A percentile compares a stretch with the other conserved stretches of the same genome.
phyloP scores from a whole-genome alignment of 2,113 vertebrate species.

The Otocyon megalotis region DNA sequence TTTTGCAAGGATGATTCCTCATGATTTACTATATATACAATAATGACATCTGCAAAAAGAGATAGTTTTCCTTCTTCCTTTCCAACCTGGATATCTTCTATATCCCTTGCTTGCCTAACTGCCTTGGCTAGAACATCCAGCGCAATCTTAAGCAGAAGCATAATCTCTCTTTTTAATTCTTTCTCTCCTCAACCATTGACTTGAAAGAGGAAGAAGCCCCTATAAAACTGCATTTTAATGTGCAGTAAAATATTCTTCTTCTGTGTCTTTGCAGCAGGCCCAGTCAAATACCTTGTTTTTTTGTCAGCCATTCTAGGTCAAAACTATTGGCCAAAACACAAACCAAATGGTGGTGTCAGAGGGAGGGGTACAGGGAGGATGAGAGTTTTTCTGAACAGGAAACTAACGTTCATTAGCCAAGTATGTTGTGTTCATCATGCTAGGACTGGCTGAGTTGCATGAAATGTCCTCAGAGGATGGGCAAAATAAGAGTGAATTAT shows the following conservation, averaged over 20 bases:
- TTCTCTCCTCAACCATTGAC: not conserved
- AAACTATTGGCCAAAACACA: constrained; percentile 21
- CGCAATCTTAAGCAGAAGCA: not conserved
- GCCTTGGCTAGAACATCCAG: not conserved
- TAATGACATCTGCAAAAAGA: not conserved
- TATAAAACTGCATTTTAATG: not conserved
- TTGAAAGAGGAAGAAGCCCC: not conserved
- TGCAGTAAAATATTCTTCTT: not conserved
- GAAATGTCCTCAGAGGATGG: not conserved
- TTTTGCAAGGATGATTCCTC: not conserved
- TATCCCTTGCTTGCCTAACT: not conserved
- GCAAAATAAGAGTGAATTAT: not conserved
- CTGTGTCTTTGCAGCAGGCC: constrained; percentile 5
- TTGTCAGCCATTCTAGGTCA: constrained; percentile 3
- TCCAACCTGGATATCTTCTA: not conserved
- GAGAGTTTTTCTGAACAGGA: not conserved
- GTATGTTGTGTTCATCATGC: not conserved
- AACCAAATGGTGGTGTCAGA: not conserved
- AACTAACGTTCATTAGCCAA: not conserved
- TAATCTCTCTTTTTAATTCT: not conserved
- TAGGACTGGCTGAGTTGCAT: not conserved
- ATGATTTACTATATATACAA: not conserved
- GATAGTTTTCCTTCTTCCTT: constrained; percentile 7
- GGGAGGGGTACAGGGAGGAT: not conserved
- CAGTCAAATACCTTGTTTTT: not conserved